Percentiles rank a stretch among this genome's conserved stretches.
Conservation (phyloP, 2,113 vertebrate genomes). For the Perccottus glenii region DNA sequence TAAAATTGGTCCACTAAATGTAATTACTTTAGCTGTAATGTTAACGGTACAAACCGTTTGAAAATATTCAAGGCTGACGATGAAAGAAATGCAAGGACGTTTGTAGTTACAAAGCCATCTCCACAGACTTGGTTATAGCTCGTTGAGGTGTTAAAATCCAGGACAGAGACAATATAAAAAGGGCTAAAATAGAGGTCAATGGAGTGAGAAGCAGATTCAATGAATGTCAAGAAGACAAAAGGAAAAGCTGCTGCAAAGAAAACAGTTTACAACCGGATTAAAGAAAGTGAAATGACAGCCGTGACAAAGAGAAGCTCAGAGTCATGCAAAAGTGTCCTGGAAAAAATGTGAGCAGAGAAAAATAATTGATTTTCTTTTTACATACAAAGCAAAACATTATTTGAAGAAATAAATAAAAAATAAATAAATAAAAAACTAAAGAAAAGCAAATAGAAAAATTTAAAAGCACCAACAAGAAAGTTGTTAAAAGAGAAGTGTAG, state of each 20-base stretch:
- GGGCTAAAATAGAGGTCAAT: slow-evolving; percentile 4
- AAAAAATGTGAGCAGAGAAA: slow-evolving; percentile 7
- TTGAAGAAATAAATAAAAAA: background rate
- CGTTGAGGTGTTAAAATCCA: slow-evolving; percentile 20
- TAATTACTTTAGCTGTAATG: no score
- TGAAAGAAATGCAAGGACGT: no score
- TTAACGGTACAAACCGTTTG: no score
- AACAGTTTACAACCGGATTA: slow-evolving; percentile 22
- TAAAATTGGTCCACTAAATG: no score
- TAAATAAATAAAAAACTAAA: background rate
- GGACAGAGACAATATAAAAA: background rate
- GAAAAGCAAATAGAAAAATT: no score
- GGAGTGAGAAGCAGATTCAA: background rate
- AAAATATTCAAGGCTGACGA: no score
- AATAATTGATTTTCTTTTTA: slow-evolving; percentile 1
- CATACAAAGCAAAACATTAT: slow-evolving; percentile 29
- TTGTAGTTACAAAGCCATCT: no score
- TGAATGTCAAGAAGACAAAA: slow-evolving; percentile 3
- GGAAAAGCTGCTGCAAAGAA: slow-evolving; percentile 20
- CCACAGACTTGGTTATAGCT: background rate
- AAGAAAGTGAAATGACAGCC: slow-evolving; percentile 1
- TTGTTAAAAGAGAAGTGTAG: no score
- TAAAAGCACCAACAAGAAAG: no score
- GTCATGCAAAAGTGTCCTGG: background rate
- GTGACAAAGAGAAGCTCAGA: slow-evolving; percentile 13